phyloP scores from a whole-genome alignment of 2,888 invertebrate species.

The Fabriciana adippe region DNA sequence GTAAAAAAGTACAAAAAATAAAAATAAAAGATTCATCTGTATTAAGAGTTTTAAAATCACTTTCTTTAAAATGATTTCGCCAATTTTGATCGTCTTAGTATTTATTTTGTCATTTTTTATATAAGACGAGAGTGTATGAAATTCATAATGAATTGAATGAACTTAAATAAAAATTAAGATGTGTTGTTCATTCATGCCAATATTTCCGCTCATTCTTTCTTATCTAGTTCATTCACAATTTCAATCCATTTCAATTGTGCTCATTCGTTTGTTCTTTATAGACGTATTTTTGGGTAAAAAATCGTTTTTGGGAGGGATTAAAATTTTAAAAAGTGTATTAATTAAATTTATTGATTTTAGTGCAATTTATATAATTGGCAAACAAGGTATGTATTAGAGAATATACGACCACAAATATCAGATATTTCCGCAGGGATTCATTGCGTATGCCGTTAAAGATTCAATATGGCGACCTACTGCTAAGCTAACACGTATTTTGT shows the following conservation, averaged over 20 bases:
- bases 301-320: not conserved
- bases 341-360: conserved; percentile 1
- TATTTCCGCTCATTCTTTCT: not conserved
- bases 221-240: not conserved
- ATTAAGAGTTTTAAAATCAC: no score
- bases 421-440: not conserved
- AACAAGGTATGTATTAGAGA: conserved; percentile 10
- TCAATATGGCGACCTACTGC: conserved; percentile 42
- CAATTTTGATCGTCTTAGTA: no score
- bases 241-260: conserved; percentile 1
- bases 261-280: conserved; percentile 5
- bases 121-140: not conserved
- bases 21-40: no score
- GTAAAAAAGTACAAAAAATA: no score
- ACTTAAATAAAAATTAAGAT: not conserved
- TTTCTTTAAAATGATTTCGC: no score
- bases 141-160: not conserved
- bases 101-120: not conserved
- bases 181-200: not conserved
- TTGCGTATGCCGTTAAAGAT: not conserved
- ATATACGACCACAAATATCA: not conserved
- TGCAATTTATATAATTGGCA: not conserved
- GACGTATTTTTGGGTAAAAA: conserved; percentile 4
- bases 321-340: not conserved
- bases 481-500: conserved; percentile 26